Evolutionary conservation across 2,888 invertebrate genomes (phyloP).

Genomic region (Thereva nobilitata): DNA sequence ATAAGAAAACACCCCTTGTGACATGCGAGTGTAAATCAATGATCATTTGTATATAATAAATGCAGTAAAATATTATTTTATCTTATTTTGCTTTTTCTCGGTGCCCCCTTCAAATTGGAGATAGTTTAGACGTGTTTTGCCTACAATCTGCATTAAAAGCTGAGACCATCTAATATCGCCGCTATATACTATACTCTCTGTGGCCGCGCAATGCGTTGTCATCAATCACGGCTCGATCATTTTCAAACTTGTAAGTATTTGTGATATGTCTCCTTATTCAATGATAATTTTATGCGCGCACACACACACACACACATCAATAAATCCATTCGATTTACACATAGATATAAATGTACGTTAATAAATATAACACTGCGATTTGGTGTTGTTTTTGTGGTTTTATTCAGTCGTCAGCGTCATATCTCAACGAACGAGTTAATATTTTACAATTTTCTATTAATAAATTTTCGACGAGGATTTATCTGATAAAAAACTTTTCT

Average conservation of each 20-base stretch:
- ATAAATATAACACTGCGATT: neutral
- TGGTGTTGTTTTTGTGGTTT: neutral
- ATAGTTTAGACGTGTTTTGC: neutral
- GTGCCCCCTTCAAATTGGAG: neutral
- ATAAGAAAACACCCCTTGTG: constrained; percentile 19
- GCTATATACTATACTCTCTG: neutral
- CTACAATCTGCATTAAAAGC: neutral
- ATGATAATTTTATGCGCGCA: neutral
- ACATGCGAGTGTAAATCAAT: constrained; percentile 29
- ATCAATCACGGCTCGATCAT: constrained; percentile 34
- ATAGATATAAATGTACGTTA: neutral
- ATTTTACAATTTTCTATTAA: constrained; percentile 59
- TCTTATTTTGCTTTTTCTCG: neutral
- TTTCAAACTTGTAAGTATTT: neutral
- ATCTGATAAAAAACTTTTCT: constrained; percentile 8
- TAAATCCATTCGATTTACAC: neutral
- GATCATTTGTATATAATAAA: constrained; percentile 33
- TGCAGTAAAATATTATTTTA: constrained; percentile 11
- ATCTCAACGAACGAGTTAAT: constrained; percentile 56
- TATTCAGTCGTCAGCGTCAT: constrained; percentile 48
- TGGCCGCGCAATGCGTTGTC: constrained; percentile 20
- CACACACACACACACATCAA: neutral
- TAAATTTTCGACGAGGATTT: constrained; percentile 49
- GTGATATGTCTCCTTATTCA: constrained; percentile 22
- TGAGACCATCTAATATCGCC: constrained; percentile 4